These are phyloP conservation scores for Hypotaenidia philippensis DNA, from an alignment of 2,797 vertebrate species.

Conservation along the genomic window DNA sequence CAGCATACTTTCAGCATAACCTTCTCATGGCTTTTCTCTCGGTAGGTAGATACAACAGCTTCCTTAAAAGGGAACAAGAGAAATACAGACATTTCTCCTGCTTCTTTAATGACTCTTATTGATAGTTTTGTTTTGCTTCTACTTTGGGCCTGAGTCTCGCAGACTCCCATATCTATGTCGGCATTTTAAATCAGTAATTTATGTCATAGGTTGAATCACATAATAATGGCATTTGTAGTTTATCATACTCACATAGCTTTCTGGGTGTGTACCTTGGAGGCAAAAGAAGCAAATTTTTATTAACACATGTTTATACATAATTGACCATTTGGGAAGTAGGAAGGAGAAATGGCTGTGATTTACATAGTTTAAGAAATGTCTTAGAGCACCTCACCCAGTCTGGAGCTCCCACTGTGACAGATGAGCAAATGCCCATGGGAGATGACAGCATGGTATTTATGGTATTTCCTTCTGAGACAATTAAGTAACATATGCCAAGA, in stretches of 20 bases:
- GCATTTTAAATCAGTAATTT: slow-evolving; percentile 79
- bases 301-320: slow-evolving; percentile 86
- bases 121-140: slow-evolving; percentile 21
- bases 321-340: slow-evolving; percentile 82
- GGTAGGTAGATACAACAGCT: background rate
- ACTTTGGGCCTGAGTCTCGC: background rate
- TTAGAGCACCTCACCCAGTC: slow-evolving; percentile 87
- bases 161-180: slow-evolving; percentile 15
- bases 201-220: slow-evolving; percentile 76
- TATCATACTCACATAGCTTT: slow-evolving; percentile 77
- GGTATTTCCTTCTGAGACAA: slow-evolving; percentile 88
- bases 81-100: background rate
- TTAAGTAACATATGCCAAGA: slow-evolving; percentile 91
- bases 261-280: slow-evolving; percentile 82
- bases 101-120: background rate
- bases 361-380: slow-evolving; percentile 85
- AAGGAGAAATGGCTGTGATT: slow-evolving; percentile 85
- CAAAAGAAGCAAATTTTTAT: slow-evolving; percentile 83
- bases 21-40: slow-evolving; percentile 13
- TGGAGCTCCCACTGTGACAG: slow-evolving; percentile 86
- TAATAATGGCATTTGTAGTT: slow-evolving; percentile 74
- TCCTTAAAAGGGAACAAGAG: background rate
- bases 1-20: background rate
- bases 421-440: slow-evolving; percentile 87
- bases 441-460: slow-evolving; percentile 88